Percentiles rank a stretch among this genome's conserved stretches.
phyloP scores from a whole-genome alignment of 2,888 invertebrate genomes.

The Cephus pulcher region DNA sequence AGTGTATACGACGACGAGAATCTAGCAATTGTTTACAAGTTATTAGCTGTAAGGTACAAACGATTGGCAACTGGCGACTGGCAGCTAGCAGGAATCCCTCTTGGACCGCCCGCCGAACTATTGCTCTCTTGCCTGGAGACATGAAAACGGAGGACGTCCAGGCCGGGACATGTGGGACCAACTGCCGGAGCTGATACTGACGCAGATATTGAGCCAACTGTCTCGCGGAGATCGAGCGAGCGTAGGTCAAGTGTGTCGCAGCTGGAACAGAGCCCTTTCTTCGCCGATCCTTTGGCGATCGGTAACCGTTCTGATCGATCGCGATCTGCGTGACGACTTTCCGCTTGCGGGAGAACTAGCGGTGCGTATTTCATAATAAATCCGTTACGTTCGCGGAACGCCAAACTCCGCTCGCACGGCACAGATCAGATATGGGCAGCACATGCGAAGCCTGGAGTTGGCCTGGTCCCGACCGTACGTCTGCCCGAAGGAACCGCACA shows the following conservation, averaged over 20 bases:
- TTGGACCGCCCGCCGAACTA: not conserved
- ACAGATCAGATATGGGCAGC: conserved; percentile 63
- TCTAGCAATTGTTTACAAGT: not conserved
- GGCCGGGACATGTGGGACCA: conserved; percentile 61
- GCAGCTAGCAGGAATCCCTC: not conserved
- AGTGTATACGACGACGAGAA: not conserved
- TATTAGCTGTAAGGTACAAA: not conserved
- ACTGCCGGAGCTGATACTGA: conserved; percentile 63
- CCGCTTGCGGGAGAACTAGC: conserved; percentile 52
- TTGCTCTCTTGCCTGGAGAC: conserved; percentile 23
- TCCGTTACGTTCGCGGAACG: not conserved
- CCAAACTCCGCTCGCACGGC: not conserved
- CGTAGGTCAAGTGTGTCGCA: conserved; percentile 52
- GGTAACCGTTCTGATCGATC: conserved; percentile 56
- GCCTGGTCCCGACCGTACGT: conserved; percentile 66
- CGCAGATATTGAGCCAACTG: conserved; percentile 57
- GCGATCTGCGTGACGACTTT: conserved; percentile 53
- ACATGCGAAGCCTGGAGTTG: conserved; percentile 66
- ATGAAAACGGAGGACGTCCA: conserved; percentile 51
- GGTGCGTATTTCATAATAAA: conserved; percentile 33
- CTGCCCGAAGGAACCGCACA: conserved; percentile 55
- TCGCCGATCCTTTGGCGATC: conserved; percentile 60
- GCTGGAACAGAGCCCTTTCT: conserved; percentile 56
- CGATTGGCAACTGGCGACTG: no score
- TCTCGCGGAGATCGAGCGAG: conserved; percentile 53